Evolutionary conservation across 2,888 invertebrate species (phyloP).

Genomic region (Andrena camellia): DNA sequence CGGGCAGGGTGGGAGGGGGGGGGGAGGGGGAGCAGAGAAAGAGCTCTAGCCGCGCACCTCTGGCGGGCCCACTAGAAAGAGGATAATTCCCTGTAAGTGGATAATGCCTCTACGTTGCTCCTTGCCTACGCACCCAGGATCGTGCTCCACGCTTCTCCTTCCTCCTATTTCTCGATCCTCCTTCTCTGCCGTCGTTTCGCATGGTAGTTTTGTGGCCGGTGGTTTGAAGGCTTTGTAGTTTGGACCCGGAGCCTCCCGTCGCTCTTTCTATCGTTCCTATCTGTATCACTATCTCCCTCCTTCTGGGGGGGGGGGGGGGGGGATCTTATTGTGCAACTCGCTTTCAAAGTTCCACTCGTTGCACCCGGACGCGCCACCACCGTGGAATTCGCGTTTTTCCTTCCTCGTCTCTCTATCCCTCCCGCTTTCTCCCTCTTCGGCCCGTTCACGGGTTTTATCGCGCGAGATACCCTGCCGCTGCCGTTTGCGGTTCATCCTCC

Average conservation of each 20-base stretch:
- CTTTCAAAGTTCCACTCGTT: constrained; percentile 72
- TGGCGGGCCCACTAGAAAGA: constrained; percentile 66
- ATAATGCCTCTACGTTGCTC: constrained; percentile 80
- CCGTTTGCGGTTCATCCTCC: constrained; percentile 77
- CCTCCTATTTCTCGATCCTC: constrained; percentile 51
- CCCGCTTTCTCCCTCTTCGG: constrained; percentile 7
- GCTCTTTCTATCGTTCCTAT: constrained; percentile 51
- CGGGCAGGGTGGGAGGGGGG: too few species aligned
- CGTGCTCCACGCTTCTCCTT: constrained; percentile 49
- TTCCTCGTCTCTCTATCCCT: constrained; percentile 18
- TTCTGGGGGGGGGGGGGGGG: constrained; percentile 32
- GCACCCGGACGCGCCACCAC: constrained; percentile 66
- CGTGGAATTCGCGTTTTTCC: constrained; percentile 74
- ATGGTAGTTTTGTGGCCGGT: constrained; percentile 64
- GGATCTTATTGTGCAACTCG: constrained; percentile 69
- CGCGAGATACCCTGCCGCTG: constrained; percentile 69
- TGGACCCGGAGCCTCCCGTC: constrained; percentile 44
- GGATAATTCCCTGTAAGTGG: constrained; percentile 83
- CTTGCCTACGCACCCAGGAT: constrained; percentile 78
- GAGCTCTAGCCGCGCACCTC: constrained; percentile 51
- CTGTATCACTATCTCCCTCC: constrained; percentile 57
- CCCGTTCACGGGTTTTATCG: constrained; percentile 69
- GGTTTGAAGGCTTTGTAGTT: constrained; percentile 70
- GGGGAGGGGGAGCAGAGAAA: constrained; percentile 35
- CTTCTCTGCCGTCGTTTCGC: constrained; percentile 64